Evolutionary conservation across 2,797 vertebrate species (phyloP), one percentile per base, ranked within the genome.

Genomic region (Siniperca scherzeri): DNA sequence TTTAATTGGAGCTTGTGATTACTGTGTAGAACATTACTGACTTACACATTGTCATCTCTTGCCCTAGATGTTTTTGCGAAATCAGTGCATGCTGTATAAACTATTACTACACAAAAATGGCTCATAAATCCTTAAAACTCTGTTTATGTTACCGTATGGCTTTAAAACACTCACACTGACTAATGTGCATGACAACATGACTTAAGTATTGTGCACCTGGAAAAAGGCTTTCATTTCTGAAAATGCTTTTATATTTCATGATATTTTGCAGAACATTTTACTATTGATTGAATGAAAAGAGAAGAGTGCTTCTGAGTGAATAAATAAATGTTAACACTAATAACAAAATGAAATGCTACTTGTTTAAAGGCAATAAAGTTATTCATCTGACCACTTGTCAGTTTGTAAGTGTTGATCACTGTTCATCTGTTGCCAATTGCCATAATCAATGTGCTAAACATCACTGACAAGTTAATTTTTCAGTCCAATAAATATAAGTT

Each of bases 361-460:
- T 88, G 82, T 90, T 88, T 84, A 88, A 90, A 81, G 66, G 84
- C 90, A 94, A 94, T 93, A 93, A 95, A 94, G 73, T 70, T 75
- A 81, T 78, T 85, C 90, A 78, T 91, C 64, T 83, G 75, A 74
- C 50, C 30, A 75, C 3, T 19, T 70, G 25, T 61, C 42, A 19
- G 22, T 82, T 52, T 80, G 2, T 80, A 7, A 14, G 27, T 36
- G 30, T 78, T 68, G 7, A 71, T 70, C 0, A 12, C 0, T 53
- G 77, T 60, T 67, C 10, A 1, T 64, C 9, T 33, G 12, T n/a
- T 21, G 12, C 27, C 1, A 10, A 3, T 21, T 4, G 21, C 7
- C 33, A 19, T 48, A 65, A 52, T 73, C 8, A 27, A 11, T 61
- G 13, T 78, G 19, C 9, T 40, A 3, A 21, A 48, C 4, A 2